phyloP scores from a whole-genome alignment of 2,888 invertebrate species.

The Metallyticus violacea region DNA sequence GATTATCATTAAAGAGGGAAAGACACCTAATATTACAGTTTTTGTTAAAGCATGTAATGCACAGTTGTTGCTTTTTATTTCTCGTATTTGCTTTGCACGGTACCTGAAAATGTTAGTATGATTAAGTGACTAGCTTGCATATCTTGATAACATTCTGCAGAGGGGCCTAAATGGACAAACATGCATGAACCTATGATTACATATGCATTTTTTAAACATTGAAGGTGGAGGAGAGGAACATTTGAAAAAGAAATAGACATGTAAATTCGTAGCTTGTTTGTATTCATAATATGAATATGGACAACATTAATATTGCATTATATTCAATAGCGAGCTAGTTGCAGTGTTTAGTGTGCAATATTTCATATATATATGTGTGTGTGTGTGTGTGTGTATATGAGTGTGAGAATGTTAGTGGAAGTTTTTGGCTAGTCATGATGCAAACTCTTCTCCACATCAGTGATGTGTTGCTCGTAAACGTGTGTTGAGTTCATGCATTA shows the following conservation, averaged over 20 bases:
- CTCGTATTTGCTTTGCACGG: not conserved
- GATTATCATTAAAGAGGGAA: not conserved
- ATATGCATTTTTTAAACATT: not conserved
- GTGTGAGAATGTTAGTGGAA: not conserved
- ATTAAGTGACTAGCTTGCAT: not conserved
- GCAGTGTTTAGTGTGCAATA: not conserved
- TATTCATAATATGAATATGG: not conserved
- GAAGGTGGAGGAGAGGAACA: not conserved
- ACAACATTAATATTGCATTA: not conserved
- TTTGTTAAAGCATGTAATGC: not conserved
- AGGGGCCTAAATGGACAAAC: not conserved
- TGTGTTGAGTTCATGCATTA: not conserved
- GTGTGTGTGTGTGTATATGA: not conserved
- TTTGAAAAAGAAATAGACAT: not conserved
- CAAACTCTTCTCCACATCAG: not conserved
- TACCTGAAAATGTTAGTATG: not conserved
- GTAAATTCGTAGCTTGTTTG: not conserved
- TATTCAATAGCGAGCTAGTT: not conserved
- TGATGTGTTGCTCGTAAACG: not conserved
- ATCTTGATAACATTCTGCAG: not conserved
- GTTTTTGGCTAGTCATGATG: not conserved
- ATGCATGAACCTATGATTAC: not conserved
- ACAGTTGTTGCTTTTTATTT: not conserved
- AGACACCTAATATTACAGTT: not conserved
- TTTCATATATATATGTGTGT: not conserved